A percentile compares a stretch with the other conserved stretches of the same genome.
phyloP scores from a whole-genome alignment of 2,113 vertebrate genomes.

The Butorides virescens region DNA sequence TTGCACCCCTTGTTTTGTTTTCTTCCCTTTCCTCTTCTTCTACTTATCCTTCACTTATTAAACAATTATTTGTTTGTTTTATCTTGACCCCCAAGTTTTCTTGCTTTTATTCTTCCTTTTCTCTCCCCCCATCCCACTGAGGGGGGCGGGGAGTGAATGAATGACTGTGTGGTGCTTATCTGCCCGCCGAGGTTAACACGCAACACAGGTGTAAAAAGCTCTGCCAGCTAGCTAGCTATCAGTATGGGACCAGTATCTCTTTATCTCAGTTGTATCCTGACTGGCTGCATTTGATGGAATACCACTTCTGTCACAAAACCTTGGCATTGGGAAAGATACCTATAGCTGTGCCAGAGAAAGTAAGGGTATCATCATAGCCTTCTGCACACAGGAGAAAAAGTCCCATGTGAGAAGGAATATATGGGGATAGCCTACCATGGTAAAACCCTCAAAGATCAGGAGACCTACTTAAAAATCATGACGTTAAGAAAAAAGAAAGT shows the following conservation, averaged over 20 bases:
- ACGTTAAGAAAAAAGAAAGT: neutral
- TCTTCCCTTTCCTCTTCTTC: neutral
- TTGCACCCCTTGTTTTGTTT: neutral
- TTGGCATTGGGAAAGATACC: neutral
- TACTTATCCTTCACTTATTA: neutral
- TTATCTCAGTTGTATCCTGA: neutral
- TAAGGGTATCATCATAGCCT: neutral
- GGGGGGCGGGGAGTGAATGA: neutral
- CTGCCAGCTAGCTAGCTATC: neutral
- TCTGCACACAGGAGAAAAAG: neutral
- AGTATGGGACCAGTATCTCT: neutral
- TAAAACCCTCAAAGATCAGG: neutral
- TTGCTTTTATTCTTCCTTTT: neutral
- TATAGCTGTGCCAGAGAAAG: neutral
- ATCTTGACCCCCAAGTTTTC: neutral
- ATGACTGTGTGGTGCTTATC: neutral
- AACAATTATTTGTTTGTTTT: neutral
- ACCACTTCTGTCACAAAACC: neutral
- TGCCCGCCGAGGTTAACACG: neutral
- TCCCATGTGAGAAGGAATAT: neutral
- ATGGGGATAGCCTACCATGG: neutral
- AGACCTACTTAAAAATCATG: neutral
- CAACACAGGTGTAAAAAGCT: neutral
- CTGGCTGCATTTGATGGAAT: neutral
- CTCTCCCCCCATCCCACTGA: neutral